These are phyloP conservation scores for Rhinopomastus cyanomelas DNA, from an alignment of 2,113 vertebrate genomes.

Conservation along the genomic window DNA sequence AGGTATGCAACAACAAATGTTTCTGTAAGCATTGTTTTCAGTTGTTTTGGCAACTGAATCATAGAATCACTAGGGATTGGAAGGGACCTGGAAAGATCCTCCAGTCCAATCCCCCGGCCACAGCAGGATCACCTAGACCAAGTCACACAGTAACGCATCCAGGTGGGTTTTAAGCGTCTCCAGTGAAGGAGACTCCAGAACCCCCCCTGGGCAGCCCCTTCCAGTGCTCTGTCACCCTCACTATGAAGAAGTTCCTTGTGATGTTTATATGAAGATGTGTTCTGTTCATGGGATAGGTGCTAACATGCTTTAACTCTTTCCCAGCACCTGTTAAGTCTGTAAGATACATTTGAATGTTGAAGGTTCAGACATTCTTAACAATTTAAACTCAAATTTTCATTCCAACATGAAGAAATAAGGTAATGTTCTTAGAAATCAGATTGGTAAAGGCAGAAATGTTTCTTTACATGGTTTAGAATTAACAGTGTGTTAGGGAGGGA, in stretches of 20 bases:
- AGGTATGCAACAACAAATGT: conserved; percentile 76
- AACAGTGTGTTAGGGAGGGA: neutral
- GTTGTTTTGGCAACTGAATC: neutral
- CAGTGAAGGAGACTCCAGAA: no score
- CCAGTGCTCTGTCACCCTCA: no score
- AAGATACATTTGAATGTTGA: neutral
- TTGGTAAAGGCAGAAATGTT: neutral
- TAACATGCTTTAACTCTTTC: neutral
- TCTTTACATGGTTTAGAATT: neutral
- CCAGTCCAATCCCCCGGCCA: no score
- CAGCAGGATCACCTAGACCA: no score
- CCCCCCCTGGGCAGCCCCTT: no score
- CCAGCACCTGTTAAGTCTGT: neutral
- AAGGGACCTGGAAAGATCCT: no score
- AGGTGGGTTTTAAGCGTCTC: no score
- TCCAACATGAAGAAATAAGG: neutral
- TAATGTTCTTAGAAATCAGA: neutral
- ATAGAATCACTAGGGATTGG: no score
- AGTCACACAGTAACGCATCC: no score
- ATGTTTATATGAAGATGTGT: no score
- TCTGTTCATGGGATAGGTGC: neutral
- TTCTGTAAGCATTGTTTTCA: neutral
- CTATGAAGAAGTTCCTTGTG: no score
- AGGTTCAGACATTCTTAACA: neutral
- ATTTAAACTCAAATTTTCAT: neutral